phyloP scores from a whole-genome alignment of 2,888 invertebrate species.

The Amiota mariae region DNA sequence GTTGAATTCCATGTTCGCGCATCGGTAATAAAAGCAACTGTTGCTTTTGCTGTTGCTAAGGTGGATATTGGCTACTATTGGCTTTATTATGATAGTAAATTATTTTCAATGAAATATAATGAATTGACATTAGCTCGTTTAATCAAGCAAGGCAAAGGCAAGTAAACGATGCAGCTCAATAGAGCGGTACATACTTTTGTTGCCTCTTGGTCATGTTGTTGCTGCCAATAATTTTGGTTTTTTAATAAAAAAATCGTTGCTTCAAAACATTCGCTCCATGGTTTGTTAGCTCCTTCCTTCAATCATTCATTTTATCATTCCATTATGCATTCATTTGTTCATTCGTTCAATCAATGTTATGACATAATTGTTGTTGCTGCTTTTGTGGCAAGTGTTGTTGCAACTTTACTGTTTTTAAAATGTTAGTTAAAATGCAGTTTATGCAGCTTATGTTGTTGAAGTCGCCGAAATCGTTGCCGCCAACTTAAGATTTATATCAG shows the following conservation, averaged over 20 bases:
- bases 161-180: not conserved
- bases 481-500: slow-evolving; percentile 62
- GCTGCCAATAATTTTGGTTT: slow-evolving; percentile 64
- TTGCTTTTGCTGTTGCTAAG: slow-evolving; percentile 17
- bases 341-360: too few relatives aligned
- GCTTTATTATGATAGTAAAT: too few relatives aligned
- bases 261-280: slow-evolving; percentile 43
- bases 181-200: not conserved
- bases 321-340: too few relatives aligned
- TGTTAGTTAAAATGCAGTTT: not conserved
- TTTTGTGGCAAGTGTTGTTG: not conserved
- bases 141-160: slow-evolving; percentile 18
- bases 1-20: not conserved
- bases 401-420: slow-evolving; percentile 5
- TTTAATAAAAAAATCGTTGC: slow-evolving; percentile 54
- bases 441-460: not conserved
- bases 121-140: slow-evolving; percentile 28
- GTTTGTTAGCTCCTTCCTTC: not conserved
- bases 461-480: slow-evolving; percentile 1
- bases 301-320: too few relatives aligned
- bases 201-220: slow-evolving; percentile 37
- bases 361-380: slow-evolving; percentile 11
- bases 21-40: not conserved
- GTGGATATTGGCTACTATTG: not conserved
- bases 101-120: slow-evolving; percentile 3